Base-by-base conservation (phyloP, 2,888 invertebrate species). In the Pheosia tremula region DNA sequence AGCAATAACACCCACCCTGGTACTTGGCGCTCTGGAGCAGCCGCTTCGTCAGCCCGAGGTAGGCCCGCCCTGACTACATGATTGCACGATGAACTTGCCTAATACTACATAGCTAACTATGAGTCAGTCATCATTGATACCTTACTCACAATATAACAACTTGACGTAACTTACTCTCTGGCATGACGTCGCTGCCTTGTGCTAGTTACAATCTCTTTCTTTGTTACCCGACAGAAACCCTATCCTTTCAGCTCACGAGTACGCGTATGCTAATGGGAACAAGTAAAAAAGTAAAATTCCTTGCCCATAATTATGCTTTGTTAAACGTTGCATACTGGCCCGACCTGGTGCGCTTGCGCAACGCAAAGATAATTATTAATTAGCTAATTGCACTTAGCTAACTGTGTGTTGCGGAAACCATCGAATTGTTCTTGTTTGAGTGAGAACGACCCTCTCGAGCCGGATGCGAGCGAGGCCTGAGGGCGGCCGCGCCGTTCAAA, bases 401-500 rank as follows among this genome's bases (percentile, higher is more conserved):
- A 74, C 67, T 81, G 66, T 83, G 81, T 83, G 77, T 86, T 80
- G 81, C 85, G 87, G 89, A 89, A 89, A 85, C 83, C 78, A 85
- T 78, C 83, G 84, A 88, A 86, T 85, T 78, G 81, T 85, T 85
- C 80, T 86, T 24, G 24, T 24, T 84, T 78, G 71, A 86, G 88
- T 89, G 88, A 88, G 91, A 91, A 90, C 86, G 89, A 86, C 89
- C 89, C 88, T 89, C 87, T 77, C 72, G 82, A 89, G 85, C 88
- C 92, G 93, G 93, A 93, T 85, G 76, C 78, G 71, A 68, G 75
- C 85, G 88, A 89, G 90, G 91, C 80, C 87, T 87, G 81, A 83
- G 80, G 80, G 79, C 80, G 77, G 75, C 75, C 45, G 56, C 36
- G 45, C 45, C 45, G 13, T 6, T 39, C 37, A 36, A 36, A 36